Percentiles rank a stretch among this genome's conserved stretches.
Conservation (phyloP, 1,140 invertebrate species). For the Micrasema minimum region DNA sequence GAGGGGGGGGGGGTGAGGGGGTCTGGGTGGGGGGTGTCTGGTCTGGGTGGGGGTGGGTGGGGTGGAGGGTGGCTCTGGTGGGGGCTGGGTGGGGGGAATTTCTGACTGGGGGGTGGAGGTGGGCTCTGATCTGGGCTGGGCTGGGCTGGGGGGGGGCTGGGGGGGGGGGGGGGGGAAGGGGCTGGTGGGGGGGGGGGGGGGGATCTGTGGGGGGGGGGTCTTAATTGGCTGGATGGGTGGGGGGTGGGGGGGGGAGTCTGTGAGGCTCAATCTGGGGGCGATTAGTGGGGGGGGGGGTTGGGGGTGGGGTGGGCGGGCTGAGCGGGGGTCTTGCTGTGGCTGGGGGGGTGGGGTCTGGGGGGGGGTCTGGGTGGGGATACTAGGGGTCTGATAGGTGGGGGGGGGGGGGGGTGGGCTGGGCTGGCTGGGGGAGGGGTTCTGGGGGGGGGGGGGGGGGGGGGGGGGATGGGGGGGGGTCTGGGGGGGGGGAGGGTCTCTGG, state of each 20-base stretch:
- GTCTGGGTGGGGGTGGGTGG: not conserved
- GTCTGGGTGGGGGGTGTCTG: not conserved
- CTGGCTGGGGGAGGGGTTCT: too few relatives aligned
- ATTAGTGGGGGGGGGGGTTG: too few relatives aligned
- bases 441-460: too few relatives aligned
- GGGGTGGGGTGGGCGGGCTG: not conserved
- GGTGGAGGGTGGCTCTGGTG: not conserved
- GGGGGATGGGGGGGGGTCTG: too few relatives aligned
- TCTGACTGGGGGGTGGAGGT: not conserved
- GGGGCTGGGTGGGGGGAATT: not conserved
- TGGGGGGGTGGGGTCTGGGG: not conserved
- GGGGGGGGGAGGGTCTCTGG: too few relatives aligned
- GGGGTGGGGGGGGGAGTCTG: too few relatives aligned
- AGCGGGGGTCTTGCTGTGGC: not conserved
- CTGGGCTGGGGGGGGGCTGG: not conserved
- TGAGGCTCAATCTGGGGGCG: too few relatives aligned
- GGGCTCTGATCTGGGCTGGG: not conserved
- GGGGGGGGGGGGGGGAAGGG: slow-evolving; percentile 2
- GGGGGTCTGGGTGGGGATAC: not conserved
- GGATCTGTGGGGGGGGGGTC: not conserved
- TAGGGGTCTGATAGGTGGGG: not conserved
- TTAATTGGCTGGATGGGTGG: not conserved
- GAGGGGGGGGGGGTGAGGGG: too few relatives aligned
- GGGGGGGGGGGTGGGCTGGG: too few relatives aligned
- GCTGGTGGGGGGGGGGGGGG: not conserved